Evolutionary conservation across 1,140 invertebrate genomes (phyloP).

Genomic region (Drosophila bipectinata): DNA sequence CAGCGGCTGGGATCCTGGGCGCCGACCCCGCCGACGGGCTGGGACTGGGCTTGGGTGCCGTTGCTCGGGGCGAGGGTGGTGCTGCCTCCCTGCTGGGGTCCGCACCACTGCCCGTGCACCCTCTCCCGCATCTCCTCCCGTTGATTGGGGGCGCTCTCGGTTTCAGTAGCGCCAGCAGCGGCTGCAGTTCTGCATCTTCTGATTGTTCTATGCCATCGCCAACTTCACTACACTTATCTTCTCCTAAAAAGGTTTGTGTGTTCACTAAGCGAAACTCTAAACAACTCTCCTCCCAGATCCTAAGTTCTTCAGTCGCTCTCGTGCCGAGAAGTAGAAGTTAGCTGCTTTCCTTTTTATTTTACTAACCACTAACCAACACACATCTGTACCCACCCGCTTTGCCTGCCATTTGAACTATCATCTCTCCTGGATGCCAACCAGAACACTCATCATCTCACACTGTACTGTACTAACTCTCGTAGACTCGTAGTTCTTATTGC

Average conservation of each 20-base stretch:
- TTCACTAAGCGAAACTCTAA: constrained; percentile 66
- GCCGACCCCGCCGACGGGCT: constrained; percentile 21
- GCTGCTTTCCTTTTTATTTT: constrained; percentile 14
- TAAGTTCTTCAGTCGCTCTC: constrained; percentile 48
- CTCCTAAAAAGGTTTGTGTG: constrained; percentile 84
- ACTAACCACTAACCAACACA: constrained; percentile 20
- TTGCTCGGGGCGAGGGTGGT: neutral
- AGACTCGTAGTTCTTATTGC: neutral
- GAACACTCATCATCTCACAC: constrained; percentile 23
- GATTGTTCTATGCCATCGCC: constrained; percentile 84
- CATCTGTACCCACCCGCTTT: constrained; percentile 16
- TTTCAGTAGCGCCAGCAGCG: constrained; percentile 76
- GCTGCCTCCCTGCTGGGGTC: constrained; percentile 48
- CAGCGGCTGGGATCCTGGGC: constrained; percentile 43
- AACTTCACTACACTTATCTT: constrained; percentile 84
- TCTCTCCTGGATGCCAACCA: neutral
- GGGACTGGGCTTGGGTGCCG: constrained; percentile 15
- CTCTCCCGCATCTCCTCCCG: constrained; percentile 29
- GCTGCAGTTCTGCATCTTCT: constrained; percentile 83
- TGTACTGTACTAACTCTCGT: constrained; percentile 2
- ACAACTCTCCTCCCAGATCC: constrained; percentile 47
- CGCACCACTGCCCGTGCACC: constrained; percentile 3
- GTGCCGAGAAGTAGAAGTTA: constrained; percentile 37
- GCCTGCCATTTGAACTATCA: constrained; percentile 20
- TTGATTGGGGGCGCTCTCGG: constrained; percentile 34